Evolutionary conservation across 2,888 invertebrate species (phyloP).

Genomic region (Pandemis corylana): DNA sequence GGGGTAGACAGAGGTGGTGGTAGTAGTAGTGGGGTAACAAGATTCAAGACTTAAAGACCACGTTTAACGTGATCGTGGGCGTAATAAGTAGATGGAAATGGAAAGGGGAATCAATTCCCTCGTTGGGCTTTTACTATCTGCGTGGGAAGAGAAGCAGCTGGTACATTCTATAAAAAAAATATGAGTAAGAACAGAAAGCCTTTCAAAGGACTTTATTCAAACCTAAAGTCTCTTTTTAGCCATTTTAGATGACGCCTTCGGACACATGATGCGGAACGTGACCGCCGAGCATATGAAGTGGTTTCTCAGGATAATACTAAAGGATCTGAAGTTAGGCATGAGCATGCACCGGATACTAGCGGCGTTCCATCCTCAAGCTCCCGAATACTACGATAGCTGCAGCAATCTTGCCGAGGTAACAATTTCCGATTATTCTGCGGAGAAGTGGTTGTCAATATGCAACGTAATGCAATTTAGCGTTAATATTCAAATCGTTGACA

Average conservation of each 20-base stretch:
- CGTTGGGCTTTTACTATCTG: no score
- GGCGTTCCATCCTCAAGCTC: constrained; percentile 92
- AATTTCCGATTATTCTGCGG: not conserved
- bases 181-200: not conserved
- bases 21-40: no score
- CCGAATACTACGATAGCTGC: constrained; percentile 89
- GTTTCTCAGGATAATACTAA: constrained; percentile 94
- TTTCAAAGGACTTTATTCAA: not conserved
- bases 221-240: constrained; percentile 51
- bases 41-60: no score
- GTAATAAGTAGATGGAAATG: no score
- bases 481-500: no score
- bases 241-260: constrained; percentile 83
- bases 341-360: constrained; percentile 88
- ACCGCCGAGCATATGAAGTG: constrained; percentile 94
- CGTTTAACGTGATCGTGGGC: no score
- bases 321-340: constrained; percentile 92
- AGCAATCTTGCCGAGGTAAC: constrained; percentile 88
- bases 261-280: constrained; percentile 87
- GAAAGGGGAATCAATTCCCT: no score
- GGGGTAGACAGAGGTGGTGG: no score
- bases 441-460: no score
- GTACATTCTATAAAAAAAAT: no score
- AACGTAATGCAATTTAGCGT: no score
- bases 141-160: no score